Base-by-base conservation (phyloP, 2,113 vertebrate species). In the Nematolebias whitei region DNA sequence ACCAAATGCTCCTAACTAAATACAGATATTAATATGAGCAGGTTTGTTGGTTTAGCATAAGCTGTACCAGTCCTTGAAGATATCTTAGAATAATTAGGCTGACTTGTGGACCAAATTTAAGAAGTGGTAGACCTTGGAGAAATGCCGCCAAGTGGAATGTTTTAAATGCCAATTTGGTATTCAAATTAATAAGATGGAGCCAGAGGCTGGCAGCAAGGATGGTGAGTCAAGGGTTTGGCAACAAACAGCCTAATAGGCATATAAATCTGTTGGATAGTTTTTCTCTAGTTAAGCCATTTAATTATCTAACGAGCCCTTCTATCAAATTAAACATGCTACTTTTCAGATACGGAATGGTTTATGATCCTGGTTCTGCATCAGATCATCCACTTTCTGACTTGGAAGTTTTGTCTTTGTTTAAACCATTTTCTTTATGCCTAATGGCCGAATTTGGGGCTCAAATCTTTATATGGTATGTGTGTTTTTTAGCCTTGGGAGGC, bases 71-170 rank as follows among this genome's bases (percentile, higher is more conserved):
- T 71, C 66, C 40, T 71, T 20, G 24, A 76, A 68, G 64, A 55
- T 70, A 53, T 65, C 41, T 51, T 14, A 32, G 74, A 81, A 79
- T 74, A 83, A 81, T 83, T 75, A 55, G 35, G 56, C 52, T 6
- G 41, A 68, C 76, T 76, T 2, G 67, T 52, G 60, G 78, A 69
- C 56, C 16, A 44, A 62, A 59, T 67, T 29, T 22, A 20, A 72
- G 53, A 55, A 65, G 66, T 19, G 59, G 38, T 56, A 47, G 57
- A 80, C 66, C 59, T 68, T 38, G 54, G 79, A 78, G 74, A 55
- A 66, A 69, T 44, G 45, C 66, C 66, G 44, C 66, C 12, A 26
- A 49, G 63, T 52, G 45, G 55, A 64, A 74, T 64, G 55, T 74
- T 66, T 79, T 75, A 69, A 68, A 71, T 18, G 32, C 43, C 50